These are phyloP conservation scores for Anthophora plumipes DNA, from an alignment of 2,888 invertebrate species.

Conservation along the genomic window DNA sequence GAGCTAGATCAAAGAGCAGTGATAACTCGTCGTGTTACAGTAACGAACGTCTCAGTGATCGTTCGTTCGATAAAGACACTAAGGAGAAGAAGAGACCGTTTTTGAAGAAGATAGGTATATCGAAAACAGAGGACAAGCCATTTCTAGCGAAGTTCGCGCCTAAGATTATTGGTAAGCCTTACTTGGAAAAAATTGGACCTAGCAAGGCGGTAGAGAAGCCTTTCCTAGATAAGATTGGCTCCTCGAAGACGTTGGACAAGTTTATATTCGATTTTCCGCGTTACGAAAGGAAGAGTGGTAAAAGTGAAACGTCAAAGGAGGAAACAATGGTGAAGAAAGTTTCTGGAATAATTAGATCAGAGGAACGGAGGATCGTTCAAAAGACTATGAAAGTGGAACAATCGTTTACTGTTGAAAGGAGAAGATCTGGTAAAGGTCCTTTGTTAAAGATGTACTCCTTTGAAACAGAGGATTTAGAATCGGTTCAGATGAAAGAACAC, in stretches of 20 bases:
- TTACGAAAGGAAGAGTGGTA: slow-evolving; percentile 15
- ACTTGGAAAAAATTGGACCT: slow-evolving; percentile 82
- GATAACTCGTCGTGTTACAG: slow-evolving; percentile 82
- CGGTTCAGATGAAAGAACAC: slow-evolving; percentile 64
- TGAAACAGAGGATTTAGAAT: slow-evolving; percentile 81
- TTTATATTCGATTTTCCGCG: slow-evolving; percentile 78
- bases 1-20: slow-evolving; percentile 82
- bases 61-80: slow-evolving; percentile 71
- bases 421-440: slow-evolving; percentile 79
- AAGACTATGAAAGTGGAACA: slow-evolving; percentile 1
- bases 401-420: slow-evolving; percentile 58
- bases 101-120: slow-evolving; percentile 81
- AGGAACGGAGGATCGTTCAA: background rate
- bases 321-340: slow-evolving; percentile 20
- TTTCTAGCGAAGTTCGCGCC: slow-evolving; percentile 79
- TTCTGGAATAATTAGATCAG: slow-evolving; percentile 15
- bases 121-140: slow-evolving; percentile 82
- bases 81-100: slow-evolving; percentile 80
- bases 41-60: slow-evolving; percentile 79
- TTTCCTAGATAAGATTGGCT: slow-evolving; percentile 81
- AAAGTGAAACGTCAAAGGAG: slow-evolving; percentile 5
- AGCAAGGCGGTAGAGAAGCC: slow-evolving; percentile 81
- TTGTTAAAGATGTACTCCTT: slow-evolving; percentile 83
- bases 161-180: slow-evolving; percentile 81
- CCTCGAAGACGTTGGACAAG: slow-evolving; percentile 81